These are phyloP conservation scores for Dione vanillae DNA, from an alignment of 2,888 invertebrate species.

Conservation along the genomic window DNA sequence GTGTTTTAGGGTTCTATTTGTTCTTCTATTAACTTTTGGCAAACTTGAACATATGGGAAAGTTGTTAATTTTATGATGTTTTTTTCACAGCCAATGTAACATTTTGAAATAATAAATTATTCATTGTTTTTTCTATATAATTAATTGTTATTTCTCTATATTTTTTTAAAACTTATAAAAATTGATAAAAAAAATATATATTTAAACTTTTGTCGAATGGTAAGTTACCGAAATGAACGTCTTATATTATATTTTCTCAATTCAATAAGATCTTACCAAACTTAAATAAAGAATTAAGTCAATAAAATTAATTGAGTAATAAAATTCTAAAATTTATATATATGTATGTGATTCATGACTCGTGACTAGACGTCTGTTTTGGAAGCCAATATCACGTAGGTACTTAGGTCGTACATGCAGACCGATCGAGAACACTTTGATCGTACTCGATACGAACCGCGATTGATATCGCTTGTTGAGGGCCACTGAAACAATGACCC, in stretches of 20 bases:
- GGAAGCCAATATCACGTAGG: constrained; percentile 50
- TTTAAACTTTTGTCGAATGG: background rate
- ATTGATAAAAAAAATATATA: background rate
- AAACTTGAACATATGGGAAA: constrained; percentile 42
- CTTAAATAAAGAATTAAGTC: too few species aligned
- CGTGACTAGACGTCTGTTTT: constrained; percentile 46
- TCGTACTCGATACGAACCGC: constrained; percentile 53
- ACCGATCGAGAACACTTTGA: constrained; percentile 50
- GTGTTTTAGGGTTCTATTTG: constrained; percentile 44
- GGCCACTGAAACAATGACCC: constrained; percentile 50
- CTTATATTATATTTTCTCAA: background rate
- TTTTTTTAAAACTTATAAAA: too few species aligned
- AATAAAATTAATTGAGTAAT: constrained; percentile 4
- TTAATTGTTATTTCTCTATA: too few species aligned
- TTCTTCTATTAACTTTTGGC: constrained; percentile 44
- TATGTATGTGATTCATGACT: background rate
- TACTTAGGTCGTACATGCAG: constrained; percentile 49
- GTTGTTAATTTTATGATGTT: constrained; percentile 33
- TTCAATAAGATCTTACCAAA: background rate
- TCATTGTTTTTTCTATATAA: too few species aligned
- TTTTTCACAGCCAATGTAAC: background rate
- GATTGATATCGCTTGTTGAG: constrained; percentile 51
- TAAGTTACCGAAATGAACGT: background rate
- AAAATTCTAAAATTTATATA: constrained; percentile 14
- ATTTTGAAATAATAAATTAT: background rate